Percentiles rank a stretch among this genome's conserved stretches.
phyloP scores from a whole-genome alignment of 2,797 vertebrate genomes.

The Cyclopterus lumpus region DNA sequence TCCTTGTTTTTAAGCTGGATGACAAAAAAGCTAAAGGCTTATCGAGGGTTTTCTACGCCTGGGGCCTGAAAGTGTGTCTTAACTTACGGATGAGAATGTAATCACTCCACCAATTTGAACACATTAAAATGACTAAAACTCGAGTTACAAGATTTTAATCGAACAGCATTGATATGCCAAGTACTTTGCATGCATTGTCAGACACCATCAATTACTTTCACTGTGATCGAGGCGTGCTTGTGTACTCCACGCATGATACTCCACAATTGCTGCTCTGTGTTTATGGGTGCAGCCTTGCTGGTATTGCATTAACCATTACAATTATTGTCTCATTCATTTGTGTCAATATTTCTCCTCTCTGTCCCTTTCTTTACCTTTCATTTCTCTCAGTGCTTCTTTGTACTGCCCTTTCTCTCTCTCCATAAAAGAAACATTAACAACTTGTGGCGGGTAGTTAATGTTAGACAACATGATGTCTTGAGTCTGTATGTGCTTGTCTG shows the following conservation, averaged over 20 bases:
- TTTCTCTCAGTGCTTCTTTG: not conserved
- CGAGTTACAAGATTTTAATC: not conserved
- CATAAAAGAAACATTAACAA: constrained; percentile 42
- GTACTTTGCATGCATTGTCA: not conserved
- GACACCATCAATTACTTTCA: not conserved
- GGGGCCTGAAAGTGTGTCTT: not conserved
- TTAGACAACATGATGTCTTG: constrained; percentile 61
- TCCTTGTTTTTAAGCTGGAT: constrained; percentile 13
- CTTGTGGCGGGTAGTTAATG: constrained; percentile 57
- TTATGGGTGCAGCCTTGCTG: not conserved
- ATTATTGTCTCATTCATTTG: not conserved
- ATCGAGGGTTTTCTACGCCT: not conserved
- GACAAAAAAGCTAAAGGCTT: constrained; percentile 1
- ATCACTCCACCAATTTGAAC: constrained; percentile 12
- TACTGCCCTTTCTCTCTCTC: not conserved
- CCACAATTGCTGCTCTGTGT: not conserved
- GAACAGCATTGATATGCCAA: not conserved
- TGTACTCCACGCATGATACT: not conserved
- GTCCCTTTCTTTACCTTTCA: not conserved
- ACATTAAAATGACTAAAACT: constrained; percentile 2
- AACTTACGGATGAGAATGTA: not conserved
- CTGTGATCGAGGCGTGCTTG: not conserved
- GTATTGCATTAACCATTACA: not conserved
- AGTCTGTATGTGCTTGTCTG: constrained; percentile 52
- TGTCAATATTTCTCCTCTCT: not conserved